Evolutionary conservation across 2,113 vertebrate species (phyloP), one percentile per base, ranked within the genome.

Genomic region (Corynorhinus townsendii): DNA sequence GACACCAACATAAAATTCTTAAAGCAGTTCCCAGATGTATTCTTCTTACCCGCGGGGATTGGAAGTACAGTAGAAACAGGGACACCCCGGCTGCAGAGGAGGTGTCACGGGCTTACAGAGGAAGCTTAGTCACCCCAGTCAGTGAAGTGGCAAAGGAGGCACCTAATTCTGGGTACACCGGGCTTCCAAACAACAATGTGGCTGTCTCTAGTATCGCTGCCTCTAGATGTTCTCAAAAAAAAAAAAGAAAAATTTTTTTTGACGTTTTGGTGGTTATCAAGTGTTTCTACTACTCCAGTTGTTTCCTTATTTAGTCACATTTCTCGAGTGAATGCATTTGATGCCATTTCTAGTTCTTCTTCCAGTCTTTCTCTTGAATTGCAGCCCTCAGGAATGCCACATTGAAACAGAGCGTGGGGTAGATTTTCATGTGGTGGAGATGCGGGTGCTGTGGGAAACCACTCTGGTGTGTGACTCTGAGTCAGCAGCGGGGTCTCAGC

Each of bases 201-300:
- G 59, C 76, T 71, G n/a, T 66, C 54, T 89, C n/a, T 45, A 2
- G 11, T 81, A 26, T 62, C 91, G 43, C 43, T 89, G 35, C 43
- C 10, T 90, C 52, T 79, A 79, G 66, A 35, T 93, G 93, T 95
- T 96, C 95, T 96, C 91, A 85, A 75, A 20, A 81, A 81, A 76
- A 56, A 38, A 22, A 86, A 71, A 5, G 24, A 3, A 49, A 14
- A 19, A 24, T 24, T 56, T 28, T 79, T 59, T 66, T 20, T 80
- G 30, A 85, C 72, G 14, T 6, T 68, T 86, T 93, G 72, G 47
- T 73, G 47, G 24, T 2, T 73, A 84, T 40, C 69, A 56, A 6
- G 33, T 77, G 30, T 89, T 88, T 92, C 35, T 82, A 0, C 38
- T 81, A 40, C 26, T 62, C 33, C 33, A 5, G 68, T 84, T 83